Evolutionary conservation across 2,888 invertebrate species (phyloP).

Genomic region (Macrostomum cliftonense): DNA sequence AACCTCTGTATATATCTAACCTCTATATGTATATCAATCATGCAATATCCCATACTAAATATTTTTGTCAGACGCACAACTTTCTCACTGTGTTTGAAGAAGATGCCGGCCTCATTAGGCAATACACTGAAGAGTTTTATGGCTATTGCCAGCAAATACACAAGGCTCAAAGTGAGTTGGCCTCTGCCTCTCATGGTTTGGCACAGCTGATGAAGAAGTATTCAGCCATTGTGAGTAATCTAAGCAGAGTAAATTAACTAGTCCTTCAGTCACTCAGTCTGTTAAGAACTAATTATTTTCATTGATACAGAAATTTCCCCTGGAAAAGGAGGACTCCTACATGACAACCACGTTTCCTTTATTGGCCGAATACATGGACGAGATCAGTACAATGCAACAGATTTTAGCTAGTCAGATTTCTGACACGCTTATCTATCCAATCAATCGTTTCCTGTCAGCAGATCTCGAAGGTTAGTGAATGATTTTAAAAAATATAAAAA

Average conservation of each 20-base stretch:
- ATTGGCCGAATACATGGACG: slow-evolving; percentile 31
- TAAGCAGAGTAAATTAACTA: no score
- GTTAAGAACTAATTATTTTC: no score
- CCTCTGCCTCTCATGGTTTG: neutral
- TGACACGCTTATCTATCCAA: slow-evolving; percentile 39
- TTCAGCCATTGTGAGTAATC: neutral
- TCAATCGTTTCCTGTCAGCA: slow-evolving; percentile 37
- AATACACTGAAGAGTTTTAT: slow-evolving; percentile 24
- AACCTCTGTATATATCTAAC: neutral
- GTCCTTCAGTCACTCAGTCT: no score
- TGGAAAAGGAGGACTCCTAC: slow-evolving; percentile 29
- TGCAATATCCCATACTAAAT: no score
- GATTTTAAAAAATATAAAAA: slow-evolving; percentile 3
- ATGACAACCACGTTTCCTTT: slow-evolving; percentile 28
- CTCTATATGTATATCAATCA: no score
- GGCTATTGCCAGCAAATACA: slow-evolving; percentile 28
- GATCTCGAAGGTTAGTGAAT: slow-evolving; percentile 33
- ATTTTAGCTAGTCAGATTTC: slow-evolving; percentile 37
- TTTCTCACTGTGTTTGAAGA: slow-evolving; percentile 30
- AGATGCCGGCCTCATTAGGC: slow-evolving; percentile 26
- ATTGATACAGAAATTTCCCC: slow-evolving; percentile 32
- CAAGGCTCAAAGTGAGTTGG: slow-evolving; percentile 23
- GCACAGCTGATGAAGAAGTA: neutral
- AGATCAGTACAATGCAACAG: slow-evolving; percentile 39
- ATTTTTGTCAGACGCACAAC: slow-evolving; percentile 31